Base-by-base conservation (phyloP, 2,113 vertebrate species). In the Colistium nudipinnis region DNA sequence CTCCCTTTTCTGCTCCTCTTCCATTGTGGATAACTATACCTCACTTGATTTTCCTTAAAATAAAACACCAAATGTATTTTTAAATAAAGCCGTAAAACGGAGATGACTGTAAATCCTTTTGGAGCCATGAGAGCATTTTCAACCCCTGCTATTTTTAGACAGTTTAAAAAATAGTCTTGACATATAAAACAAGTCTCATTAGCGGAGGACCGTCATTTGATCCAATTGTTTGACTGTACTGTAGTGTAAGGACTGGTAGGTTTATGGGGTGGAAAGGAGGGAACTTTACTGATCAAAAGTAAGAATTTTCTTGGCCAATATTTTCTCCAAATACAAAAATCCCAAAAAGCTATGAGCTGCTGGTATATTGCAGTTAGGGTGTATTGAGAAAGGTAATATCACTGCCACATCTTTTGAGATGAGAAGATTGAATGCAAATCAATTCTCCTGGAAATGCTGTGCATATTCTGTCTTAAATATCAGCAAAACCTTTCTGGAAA, bases 371-470 rank as follows among this genome's bases (percentile, higher is more conserved):
- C 68, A 66, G 78, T 76, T 65, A 68, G 55, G 64, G 65, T 80
- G 62, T 59, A 76, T 82, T 78, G 70, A 83, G 84, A 71, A 73
- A 80, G 77, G 77, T 78, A 84, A 87, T 77, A 81, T 82, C 77
- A 61, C 70, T 41, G 65, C 60, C 25, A 51, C 72, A 57, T 27
- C 47, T 76, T 80, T 43, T 76, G 55, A n/a, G n/a, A n/a, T n/a
- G n/a, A n/a, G n/a, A 66, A 88, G 80, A 90, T 80, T 80, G 72
- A 84, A 90, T 89, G 82, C 70, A 89, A 84, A 87, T 90, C 49
- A 71, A 74, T 80, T 60, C 33, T 55, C 19, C 47, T 69, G 22
- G 25, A 76, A 44, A 70, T 22, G 66, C 56, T 68, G 13, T 27
- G 51, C 49, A 19, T 81, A 48, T 17, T 5, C 48, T 3, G 3